Base-by-base conservation (phyloP, 2,113 vertebrate genomes). In the Halichoerus grypus region DNA sequence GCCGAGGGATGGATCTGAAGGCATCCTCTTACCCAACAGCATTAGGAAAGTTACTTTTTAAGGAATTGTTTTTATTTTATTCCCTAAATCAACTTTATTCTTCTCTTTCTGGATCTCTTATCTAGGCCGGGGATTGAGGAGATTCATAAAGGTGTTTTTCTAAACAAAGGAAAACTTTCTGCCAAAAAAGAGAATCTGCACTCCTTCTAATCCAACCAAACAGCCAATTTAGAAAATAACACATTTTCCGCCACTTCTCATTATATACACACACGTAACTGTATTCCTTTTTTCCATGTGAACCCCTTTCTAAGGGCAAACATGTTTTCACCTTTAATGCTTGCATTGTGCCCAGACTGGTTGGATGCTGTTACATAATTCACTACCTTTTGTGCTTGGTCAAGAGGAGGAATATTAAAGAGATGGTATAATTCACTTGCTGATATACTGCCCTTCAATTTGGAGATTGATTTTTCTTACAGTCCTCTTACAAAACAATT, bases 311-410 rank as follows among this genome's bases (percentile, higher is more conserved):
- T 81, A 77, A 94, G 71, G 51, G 24, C 19, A 80, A 87, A 49
- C 13, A 76, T 36, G 21, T 67, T 72, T 95, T 84, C 19, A 81
- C 28, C 69, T 87, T 86, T 90, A 90, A 33, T 88, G 19, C 33
- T 79, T 77, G 31, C 74, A 95, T 74, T 85, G 80, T 93, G 18
- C 33, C 21, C 28, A 79, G n/a, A 24, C 69, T 84, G 59, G 2
- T 79, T 87, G 36, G 42, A 91, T 88, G 59, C 9, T 77, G 22
- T 94, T 59, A 63, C 72, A 85, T 83, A 53, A 92, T 87, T 91
- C 76, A 22, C 42, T 92, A 57, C 6, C 2, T 83, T 57, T 88
- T 88, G 21, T 95, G 24, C 55, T 55, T 91, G 22, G 21, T 81
- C 31, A 91, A 76, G 39, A 65, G 77, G 57, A 86, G 65, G 71